Percentiles rank a stretch among this genome's conserved stretches.
Conservation (phyloP, 2,888 invertebrate species). For the Ophion obscuratus region DNA sequence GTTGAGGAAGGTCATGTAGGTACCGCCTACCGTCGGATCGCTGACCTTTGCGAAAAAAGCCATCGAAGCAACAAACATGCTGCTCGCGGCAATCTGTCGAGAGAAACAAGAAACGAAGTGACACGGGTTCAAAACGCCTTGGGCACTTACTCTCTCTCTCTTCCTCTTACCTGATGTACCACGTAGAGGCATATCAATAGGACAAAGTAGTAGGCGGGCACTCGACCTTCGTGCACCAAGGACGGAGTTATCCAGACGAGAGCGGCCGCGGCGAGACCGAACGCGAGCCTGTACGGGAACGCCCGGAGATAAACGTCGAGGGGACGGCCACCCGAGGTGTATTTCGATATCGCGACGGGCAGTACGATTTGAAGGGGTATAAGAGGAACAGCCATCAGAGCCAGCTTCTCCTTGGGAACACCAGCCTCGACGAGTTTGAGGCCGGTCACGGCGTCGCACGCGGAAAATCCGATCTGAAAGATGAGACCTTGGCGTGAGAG, state of each 20-base stretch:
- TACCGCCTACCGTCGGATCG: constrained; percentile 98
- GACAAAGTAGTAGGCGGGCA: constrained; percentile 91
- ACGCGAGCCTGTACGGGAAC: constrained; percentile 93
- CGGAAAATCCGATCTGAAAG: constrained; percentile 94
- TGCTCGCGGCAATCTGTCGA: constrained; percentile 93
- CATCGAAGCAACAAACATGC: constrained; percentile 99
- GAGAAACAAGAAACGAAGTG: neutral
- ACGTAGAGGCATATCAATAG: constrained; percentile 92
- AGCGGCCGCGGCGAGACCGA: constrained; percentile 93
- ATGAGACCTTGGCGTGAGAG: neutral
- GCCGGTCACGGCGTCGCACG: constrained; percentile 97
- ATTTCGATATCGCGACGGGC: constrained; percentile 93
- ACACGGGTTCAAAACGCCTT: neutral
- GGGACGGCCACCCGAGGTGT: constrained; percentile 95
- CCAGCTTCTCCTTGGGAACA: constrained; percentile 97
- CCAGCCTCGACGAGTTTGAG: constrained; percentile 98
- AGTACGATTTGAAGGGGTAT: constrained; percentile 97
- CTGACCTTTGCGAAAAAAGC: constrained; percentile 99
- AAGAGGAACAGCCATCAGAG: constrained; percentile 95
- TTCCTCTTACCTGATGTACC: constrained; percentile 93
- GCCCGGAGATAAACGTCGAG: constrained; percentile 95
- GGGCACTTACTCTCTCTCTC: neutral
- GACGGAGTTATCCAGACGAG: constrained; percentile 94
- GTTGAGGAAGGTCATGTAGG: constrained; percentile 99
- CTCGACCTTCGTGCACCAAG: constrained; percentile 87